These are phyloP conservation scores for Heterotis niloticus DNA, from an alignment of 2,113 vertebrate genomes.

Conservation along the genomic window DNA sequence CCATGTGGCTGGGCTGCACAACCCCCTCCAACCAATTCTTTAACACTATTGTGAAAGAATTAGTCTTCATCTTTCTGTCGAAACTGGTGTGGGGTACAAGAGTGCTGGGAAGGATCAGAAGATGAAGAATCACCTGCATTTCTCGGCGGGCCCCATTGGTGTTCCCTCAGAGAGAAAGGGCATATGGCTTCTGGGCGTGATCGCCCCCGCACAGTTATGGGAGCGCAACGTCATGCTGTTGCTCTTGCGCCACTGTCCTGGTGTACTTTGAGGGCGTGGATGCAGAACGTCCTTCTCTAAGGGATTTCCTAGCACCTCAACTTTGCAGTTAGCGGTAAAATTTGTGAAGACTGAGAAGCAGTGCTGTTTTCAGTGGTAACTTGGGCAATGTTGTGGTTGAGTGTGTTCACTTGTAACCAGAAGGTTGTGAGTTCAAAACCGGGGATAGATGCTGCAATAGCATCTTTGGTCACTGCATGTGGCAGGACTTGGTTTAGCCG, in stretches of 20 bases:
- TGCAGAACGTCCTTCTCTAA: neutral
- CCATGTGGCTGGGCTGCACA: neutral
- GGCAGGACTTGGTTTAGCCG: neutral
- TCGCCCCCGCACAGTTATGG: neutral
- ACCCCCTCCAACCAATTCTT: neutral
- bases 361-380: neutral
- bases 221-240: neutral
- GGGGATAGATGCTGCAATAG: no score
- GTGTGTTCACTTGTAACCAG: no score
- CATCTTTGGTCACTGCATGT: neutral
- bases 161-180: neutral
- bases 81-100: neutral
- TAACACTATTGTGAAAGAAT: neutral
- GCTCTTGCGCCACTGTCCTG: neutral
- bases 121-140: neutral
- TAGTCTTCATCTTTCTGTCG: neutral
- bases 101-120: neutral
- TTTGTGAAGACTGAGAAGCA: neutral
- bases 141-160: neutral
- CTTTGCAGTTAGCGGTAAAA: slow-evolving; percentile 10
- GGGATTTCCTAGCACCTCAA: neutral
- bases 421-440: no score
- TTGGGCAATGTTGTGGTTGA: neutral
- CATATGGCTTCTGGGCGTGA: neutral
- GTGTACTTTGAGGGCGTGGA: slow-evolving; percentile 26